Evolutionary conservation across 2,113 vertebrate species (phyloP).

Genomic region (Zapornia atra): DNA sequence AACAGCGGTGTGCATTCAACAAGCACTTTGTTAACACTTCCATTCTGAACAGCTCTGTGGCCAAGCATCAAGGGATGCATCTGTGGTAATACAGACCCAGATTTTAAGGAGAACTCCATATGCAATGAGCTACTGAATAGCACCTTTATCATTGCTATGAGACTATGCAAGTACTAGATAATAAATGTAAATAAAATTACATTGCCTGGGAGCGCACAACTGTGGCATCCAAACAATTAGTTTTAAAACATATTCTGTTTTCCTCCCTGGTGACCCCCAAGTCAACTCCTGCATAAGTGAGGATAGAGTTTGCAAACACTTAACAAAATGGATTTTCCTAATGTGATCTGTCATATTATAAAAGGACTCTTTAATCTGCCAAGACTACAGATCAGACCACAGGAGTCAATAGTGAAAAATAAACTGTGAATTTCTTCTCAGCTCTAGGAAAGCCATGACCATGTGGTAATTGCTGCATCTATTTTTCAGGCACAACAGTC

Average conservation of each 20-base stretch:
- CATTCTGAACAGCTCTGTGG: background rate
- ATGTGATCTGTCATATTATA: background rate
- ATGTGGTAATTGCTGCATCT: background rate
- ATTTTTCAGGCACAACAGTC: background rate
- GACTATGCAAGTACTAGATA: background rate
- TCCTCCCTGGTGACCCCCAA: background rate
- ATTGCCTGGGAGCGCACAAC: background rate
- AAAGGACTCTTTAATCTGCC: background rate
- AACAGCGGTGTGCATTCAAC: background rate
- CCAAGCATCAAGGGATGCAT: background rate
- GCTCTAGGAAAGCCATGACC: background rate
- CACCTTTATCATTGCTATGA: background rate
- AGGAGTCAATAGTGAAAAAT: background rate
- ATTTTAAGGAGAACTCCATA: background rate
- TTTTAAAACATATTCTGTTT: background rate
- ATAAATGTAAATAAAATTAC: background rate
- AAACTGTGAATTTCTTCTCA: background rate
- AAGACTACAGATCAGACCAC: background rate
- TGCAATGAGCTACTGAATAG: fast-evolving
- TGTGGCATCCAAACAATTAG: background rate
- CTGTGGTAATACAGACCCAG: background rate
- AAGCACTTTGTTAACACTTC: background rate
- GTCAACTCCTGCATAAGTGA: background rate
- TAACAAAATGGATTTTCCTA: background rate
- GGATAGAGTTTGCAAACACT: background rate